These are phyloP conservation scores for Synergus itoensis DNA, from an alignment of 2,888 invertebrate genomes.

Conservation along the genomic window DNA sequence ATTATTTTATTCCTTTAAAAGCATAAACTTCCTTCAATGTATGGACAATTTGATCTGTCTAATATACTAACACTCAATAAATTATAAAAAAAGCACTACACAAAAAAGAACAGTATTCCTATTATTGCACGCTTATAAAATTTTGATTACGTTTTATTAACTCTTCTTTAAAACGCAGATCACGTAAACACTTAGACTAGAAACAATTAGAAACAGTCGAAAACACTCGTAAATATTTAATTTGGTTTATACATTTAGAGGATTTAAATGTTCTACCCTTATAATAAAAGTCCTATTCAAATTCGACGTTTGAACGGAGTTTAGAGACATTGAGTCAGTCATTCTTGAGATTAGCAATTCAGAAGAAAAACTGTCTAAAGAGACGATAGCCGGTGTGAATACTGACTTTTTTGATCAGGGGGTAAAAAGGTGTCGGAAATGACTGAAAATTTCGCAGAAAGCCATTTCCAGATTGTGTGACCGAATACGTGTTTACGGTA, in stretches of 20 bases:
- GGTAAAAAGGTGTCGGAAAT: neutral
- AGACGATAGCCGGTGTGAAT: slow-evolving; percentile 6
- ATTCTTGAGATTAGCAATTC: neutral
- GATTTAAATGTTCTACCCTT: neutral
- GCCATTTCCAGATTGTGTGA: slow-evolving; percentile 11
- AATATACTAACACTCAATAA: neutral
- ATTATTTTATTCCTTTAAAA: neutral
- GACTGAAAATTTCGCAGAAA: slow-evolving; percentile 14
- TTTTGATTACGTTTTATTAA: neutral
- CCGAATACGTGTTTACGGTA: slow-evolving; percentile 46
- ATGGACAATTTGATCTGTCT: neutral
- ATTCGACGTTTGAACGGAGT: neutral
- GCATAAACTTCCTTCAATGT: neutral
- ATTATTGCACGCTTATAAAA: neutral
- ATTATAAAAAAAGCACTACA: neutral
- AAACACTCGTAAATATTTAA: neutral
- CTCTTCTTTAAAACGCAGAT: neutral
- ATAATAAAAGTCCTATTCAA: neutral
- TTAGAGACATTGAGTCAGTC: neutral
- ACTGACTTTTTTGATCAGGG: slow-evolving; percentile 29
- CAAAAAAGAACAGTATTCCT: neutral
- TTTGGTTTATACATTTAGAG: neutral
- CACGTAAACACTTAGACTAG: neutral
- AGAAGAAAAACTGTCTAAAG: neutral
- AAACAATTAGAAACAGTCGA: too few relatives aligned